A percentile compares a stretch with the other conserved stretches of the same genome.
Evolutionary conservation across 2,888 invertebrate species (phyloP).

Genomic region (Leucoma salicis): DNA sequence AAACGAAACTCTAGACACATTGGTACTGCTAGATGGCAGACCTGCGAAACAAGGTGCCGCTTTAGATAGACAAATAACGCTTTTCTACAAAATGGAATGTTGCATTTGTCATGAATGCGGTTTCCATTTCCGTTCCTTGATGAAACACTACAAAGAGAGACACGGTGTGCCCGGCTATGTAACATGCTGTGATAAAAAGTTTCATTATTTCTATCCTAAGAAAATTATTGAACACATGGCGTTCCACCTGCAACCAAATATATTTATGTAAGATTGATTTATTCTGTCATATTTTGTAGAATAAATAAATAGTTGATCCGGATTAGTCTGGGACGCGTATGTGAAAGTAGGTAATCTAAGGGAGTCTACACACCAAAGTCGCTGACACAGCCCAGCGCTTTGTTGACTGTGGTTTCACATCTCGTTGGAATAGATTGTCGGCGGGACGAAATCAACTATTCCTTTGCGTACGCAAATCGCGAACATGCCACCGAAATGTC

Average conservation of each 20-base stretch:
- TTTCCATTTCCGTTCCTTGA: conserved; percentile 69
- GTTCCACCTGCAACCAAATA: conserved; percentile 69
- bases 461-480: too few species aligned
- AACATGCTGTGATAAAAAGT: conserved; percentile 73
- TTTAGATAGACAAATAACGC: conserved; percentile 68
- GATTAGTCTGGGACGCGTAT: too few species aligned
- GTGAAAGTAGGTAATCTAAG: too few species aligned
- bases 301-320: too few species aligned
- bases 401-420: too few species aligned
- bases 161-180: conserved; percentile 77
- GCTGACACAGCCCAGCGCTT: too few species aligned
- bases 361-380: too few species aligned
- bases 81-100: conserved; percentile 78
- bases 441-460: too few species aligned
- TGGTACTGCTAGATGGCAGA: conserved; percentile 65
- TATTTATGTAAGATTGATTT: conserved; percentile 65
- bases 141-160: conserved; percentile 75
- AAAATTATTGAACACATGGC: conserved; percentile 79
- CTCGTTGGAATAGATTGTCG: too few species aligned
- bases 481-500: too few species aligned
- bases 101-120: conserved; percentile 71
- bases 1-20: conserved; percentile 53
- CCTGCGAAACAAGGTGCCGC: conserved; percentile 70
- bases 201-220: conserved; percentile 75
- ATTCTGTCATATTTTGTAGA: too few species aligned